A percentile compares a stretch with the other conserved stretches of the same genome.
Evolutionary conservation across 2,797 vertebrate species (phyloP).

Genomic region (Gadopsis bispinosus): DNA sequence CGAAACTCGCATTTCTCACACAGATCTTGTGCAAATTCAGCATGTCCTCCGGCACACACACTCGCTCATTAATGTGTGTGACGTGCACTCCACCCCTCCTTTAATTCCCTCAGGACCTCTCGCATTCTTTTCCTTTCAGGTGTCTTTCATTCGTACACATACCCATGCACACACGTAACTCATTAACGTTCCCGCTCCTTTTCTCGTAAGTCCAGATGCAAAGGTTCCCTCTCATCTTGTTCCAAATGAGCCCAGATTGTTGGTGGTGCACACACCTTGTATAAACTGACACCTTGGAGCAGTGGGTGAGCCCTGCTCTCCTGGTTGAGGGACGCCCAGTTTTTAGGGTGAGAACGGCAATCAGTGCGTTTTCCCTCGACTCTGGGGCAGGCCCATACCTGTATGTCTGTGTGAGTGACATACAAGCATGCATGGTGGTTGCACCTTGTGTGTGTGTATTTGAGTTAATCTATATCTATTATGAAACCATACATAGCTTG

Average conservation of each 20-base stretch:
- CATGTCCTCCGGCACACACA: constrained; percentile 4
- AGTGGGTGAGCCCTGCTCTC: constrained; percentile 39
- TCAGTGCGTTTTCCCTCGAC: constrained; percentile 49
- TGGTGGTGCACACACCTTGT: constrained; percentile 23
- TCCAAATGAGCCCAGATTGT: constrained; percentile 56
- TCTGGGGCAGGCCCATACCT: constrained; percentile 50
- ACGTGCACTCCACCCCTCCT: constrained; percentile 1
- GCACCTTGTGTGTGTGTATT: not conserved
- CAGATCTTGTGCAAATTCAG: constrained; percentile 4
- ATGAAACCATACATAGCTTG: constrained; percentile 21
- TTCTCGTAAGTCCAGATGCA: constrained; percentile 27
- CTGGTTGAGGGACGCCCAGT: constrained; percentile 7
- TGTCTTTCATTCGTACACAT: constrained; percentile 39
- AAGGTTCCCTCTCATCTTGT: constrained; percentile 54
- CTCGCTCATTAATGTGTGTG: constrained; percentile 26
- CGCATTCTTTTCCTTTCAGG: constrained; percentile 51
- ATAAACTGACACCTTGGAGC: constrained; percentile 44
- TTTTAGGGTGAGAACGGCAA: constrained; percentile 54
- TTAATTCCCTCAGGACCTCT: constrained; percentile 12
- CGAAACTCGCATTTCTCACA: constrained; percentile 1
- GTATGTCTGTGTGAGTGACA: constrained; percentile 15
- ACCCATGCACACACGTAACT: not conserved
- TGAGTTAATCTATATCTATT: constrained; percentile 41
- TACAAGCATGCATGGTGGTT: not conserved
- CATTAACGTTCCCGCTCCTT: constrained; percentile 33